A percentile compares a stretch with the other conserved stretches of the same genome.
phyloP scores from a whole-genome alignment of 2,113 vertebrate species.

The Isurus oxyrinchus region DNA sequence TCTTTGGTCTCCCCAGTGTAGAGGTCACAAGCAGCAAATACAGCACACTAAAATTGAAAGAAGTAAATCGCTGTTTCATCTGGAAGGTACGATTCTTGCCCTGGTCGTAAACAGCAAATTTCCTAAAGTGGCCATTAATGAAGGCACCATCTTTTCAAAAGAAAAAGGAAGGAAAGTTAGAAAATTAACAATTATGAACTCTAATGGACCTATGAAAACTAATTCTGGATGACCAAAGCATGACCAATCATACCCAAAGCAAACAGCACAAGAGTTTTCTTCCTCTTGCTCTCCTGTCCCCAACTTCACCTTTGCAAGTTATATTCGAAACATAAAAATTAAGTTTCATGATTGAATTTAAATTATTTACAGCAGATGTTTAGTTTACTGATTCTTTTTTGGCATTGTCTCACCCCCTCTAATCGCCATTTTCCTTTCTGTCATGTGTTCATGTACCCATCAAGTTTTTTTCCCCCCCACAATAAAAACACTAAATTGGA shows the following conservation, averaged over 20 bases:
- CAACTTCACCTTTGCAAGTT: background rate
- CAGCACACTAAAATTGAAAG: background rate
- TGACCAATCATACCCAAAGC: background rate
- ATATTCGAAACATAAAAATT: background rate
- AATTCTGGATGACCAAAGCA: background rate
- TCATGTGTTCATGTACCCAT: too few species aligned
- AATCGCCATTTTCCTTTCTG: too few species aligned
- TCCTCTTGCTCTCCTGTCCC: background rate
- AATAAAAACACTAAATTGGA: background rate
- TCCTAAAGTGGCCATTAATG: background rate
- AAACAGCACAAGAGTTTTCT: background rate
- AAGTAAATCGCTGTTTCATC: background rate
- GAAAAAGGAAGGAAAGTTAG: background rate
- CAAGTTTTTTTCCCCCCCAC: too few species aligned
- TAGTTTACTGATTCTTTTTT: too few species aligned
- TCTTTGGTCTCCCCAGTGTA: background rate
- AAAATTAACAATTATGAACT: too few species aligned
- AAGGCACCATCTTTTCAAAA: background rate
- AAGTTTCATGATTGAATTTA: background rate
- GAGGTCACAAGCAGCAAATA: background rate
- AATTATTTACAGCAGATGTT: too few species aligned
- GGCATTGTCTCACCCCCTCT: too few species aligned
- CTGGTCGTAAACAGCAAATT: background rate
- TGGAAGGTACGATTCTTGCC: background rate
- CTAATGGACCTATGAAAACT: background rate